Conservation (phyloP, 2,797 vertebrate species). For the Centropyge bicolor region DNA sequence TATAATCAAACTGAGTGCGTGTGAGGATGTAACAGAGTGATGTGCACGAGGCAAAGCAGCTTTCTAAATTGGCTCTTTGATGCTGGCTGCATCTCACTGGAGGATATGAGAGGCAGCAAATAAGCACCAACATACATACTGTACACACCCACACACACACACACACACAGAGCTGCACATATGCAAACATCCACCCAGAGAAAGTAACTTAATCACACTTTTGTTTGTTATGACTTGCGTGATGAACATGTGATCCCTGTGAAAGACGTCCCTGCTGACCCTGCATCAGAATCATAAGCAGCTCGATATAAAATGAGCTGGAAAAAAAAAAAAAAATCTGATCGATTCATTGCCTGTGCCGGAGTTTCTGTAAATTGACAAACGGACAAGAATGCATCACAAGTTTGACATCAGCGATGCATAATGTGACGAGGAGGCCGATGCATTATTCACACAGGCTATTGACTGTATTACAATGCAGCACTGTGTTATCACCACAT, state of each 20-base stretch:
- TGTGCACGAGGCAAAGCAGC: slow-evolving; percentile 49
- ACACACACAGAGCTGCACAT: background rate
- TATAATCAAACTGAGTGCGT: slow-evolving; percentile 45
- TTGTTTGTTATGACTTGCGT: slow-evolving; percentile 47
- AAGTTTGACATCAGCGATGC: slow-evolving; percentile 63
- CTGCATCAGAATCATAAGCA: slow-evolving; percentile 51
- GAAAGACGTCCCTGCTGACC: slow-evolving; percentile 42
- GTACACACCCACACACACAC: slow-evolving; percentile 23
- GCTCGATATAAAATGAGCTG: slow-evolving; percentile 56
- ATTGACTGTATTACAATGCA: slow-evolving; percentile 66
- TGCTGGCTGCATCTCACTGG: slow-evolving; percentile 66
- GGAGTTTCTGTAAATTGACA: slow-evolving; percentile 66
- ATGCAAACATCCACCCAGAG: slow-evolving; percentile 19
- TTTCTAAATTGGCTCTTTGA: slow-evolving; percentile 72
- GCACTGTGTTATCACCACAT: slow-evolving; percentile 45
- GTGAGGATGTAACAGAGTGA: slow-evolving; percentile 28
- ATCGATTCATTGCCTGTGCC: slow-evolving; percentile 59
- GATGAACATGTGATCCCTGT: slow-evolving; percentile 49
- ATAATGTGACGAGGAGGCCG: slow-evolving; percentile 65
- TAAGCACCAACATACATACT: slow-evolving; percentile 24
- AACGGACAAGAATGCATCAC: slow-evolving; percentile 66
- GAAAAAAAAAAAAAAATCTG: slow-evolving; percentile 55
- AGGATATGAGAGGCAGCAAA: slow-evolving; percentile 54
- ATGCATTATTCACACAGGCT: slow-evolving; percentile 62
- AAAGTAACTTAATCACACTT: slow-evolving; percentile 43